Conservation (phyloP, 2,797 vertebrate species). For the Coendou prehensilis region DNA sequence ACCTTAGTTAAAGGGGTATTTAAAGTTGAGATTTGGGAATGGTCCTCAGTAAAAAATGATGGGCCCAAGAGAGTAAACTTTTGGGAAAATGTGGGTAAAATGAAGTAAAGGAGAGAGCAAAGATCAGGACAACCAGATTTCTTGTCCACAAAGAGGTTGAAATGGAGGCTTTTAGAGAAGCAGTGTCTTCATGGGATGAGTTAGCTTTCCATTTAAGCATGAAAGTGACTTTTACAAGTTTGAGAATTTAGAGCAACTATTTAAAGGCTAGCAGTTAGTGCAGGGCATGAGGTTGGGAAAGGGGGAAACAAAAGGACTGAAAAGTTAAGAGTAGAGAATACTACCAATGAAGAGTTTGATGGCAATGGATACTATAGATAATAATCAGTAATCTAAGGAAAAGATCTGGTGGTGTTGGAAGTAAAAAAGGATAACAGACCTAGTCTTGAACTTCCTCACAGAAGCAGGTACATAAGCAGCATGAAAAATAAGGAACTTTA, state of each 20-base stretch:
- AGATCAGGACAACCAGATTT: not conserved
- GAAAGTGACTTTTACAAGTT: not conserved
- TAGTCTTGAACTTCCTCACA: not conserved
- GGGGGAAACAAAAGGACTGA: not conserved
- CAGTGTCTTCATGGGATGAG: not conserved
- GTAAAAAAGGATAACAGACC: not conserved
- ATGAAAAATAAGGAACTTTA: not conserved
- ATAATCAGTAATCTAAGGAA: not conserved
- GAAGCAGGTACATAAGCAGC: not conserved
- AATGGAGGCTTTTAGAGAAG: not conserved
- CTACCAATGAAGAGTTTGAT: not conserved
- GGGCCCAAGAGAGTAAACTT: not conserved
- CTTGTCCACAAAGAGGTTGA: not conserved
- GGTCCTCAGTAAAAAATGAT: not conserved
- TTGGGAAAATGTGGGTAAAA: not conserved
- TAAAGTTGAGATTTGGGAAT: not conserved
- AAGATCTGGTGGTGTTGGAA: not conserved
- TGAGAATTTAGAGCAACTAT: rapidly evolving
- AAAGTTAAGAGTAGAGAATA: not conserved
- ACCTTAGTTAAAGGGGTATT: not conserved
- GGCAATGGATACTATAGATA: not conserved
- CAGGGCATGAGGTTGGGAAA: not conserved
- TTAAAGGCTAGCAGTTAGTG: not conserved
- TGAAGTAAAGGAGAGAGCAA: not conserved
- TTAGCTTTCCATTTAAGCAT: not conserved